phyloP scores from a whole-genome alignment of 2,888 invertebrate genomes.

The Volucella bombylans region DNA sequence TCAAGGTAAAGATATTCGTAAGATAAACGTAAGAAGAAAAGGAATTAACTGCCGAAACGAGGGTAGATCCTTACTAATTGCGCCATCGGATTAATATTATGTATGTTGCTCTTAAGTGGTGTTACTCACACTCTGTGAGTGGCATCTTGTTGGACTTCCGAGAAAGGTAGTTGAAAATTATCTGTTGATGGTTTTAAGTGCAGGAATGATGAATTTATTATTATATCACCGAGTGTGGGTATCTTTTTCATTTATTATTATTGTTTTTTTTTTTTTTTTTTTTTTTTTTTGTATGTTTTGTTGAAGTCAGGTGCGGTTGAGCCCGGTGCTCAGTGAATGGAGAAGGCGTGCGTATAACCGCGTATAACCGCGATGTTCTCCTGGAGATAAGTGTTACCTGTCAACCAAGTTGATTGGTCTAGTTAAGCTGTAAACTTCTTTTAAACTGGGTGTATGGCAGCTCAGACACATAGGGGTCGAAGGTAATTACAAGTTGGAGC shows the following conservation, averaged over 20 bases:
- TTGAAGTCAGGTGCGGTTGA: constrained; percentile 62
- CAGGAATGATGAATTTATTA: constrained; percentile 73
- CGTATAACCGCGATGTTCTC: constrained; percentile 69
- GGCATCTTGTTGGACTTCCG: constrained; percentile 61
- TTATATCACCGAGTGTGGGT: constrained; percentile 61
- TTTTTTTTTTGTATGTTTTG: not conserved
- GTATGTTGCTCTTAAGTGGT: constrained; percentile 67
- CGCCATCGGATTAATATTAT: constrained; percentile 61
- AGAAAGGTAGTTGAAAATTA: constrained; percentile 73
- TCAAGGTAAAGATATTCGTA: no score
- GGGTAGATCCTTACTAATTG: constrained; percentile 47
- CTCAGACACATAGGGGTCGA: constrained; percentile 49
- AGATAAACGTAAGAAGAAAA: constrained; percentile 19
- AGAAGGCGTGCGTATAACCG: constrained; percentile 55
- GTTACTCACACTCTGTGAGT: constrained; percentile 67
- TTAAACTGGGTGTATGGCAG: constrained; percentile 22
- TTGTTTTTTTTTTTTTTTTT: not conserved
- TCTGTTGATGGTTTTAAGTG: constrained; percentile 74
- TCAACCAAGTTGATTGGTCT: constrained; percentile 69
- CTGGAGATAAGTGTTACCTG: constrained; percentile 69
- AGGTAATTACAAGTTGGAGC: constrained; percentile 60
- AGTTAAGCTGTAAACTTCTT: constrained; percentile 69
- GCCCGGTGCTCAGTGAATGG: constrained; percentile 55
- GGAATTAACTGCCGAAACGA: constrained; percentile 55
- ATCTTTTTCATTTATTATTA: not conserved